A percentile compares a stretch with the other conserved stretches of the same genome.
Evolutionary conservation across 2,888 invertebrate genomes (phyloP).

Genomic region (Drosophila multiciliata): DNA sequence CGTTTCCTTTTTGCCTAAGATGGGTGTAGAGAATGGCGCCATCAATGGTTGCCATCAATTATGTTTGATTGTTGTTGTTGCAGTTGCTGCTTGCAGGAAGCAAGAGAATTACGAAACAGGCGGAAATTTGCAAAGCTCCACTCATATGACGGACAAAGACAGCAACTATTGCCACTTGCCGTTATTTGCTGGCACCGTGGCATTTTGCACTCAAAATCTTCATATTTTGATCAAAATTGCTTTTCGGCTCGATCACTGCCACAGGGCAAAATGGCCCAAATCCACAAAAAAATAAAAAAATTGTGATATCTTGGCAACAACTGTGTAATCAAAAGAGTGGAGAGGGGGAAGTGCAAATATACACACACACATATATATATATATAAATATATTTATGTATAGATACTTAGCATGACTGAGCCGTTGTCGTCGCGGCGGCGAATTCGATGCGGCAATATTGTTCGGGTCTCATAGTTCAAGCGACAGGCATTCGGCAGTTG

Average conservation of each 20-base stretch:
- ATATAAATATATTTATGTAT: neutral
- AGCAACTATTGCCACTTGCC: slow-evolving; percentile 17
- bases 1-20: slow-evolving; percentile 14
- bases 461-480: slow-evolving; percentile 41
- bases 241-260: slow-evolving; percentile 37
- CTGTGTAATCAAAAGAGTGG: slow-evolving; percentile 50
- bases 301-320: slow-evolving; percentile 23
- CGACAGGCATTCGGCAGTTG: neutral
- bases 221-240: slow-evolving; percentile 46
- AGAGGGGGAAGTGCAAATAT: neutral
- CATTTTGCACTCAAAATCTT: slow-evolving; percentile 50
- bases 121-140: slow-evolving; percentile 35
- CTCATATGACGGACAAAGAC: slow-evolving; percentile 22
- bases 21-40: slow-evolving; percentile 29
- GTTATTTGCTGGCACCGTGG: slow-evolving; percentile 38
- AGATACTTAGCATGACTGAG: slow-evolving; percentile 3
- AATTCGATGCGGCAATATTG: slow-evolving; percentile 59
- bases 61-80: slow-evolving; percentile 21
- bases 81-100: slow-evolving; percentile 49
- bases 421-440: slow-evolving; percentile 22
- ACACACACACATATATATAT: neutral
- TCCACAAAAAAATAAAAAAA: slow-evolving; percentile 1
- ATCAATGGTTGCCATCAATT: slow-evolving; percentile 45
- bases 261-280: slow-evolving; percentile 36
- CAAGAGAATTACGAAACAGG: slow-evolving; percentile 51